phyloP scores from a whole-genome alignment of 2,888 invertebrate genomes.

The Metopia argyrocephala region DNA sequence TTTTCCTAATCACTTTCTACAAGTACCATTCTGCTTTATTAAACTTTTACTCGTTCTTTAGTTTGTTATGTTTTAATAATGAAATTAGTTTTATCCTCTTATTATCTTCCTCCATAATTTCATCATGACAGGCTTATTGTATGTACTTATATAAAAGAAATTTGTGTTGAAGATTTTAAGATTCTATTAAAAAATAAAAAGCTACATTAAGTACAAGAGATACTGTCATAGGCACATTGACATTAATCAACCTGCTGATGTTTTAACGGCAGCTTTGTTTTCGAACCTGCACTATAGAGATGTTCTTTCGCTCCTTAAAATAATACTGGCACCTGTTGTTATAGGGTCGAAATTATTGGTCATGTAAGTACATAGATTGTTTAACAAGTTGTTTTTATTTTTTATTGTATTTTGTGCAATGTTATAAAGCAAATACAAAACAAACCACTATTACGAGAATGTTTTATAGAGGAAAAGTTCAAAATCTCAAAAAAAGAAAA shows the following conservation, averaged over 20 bases:
- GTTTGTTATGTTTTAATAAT: too few relatives aligned
- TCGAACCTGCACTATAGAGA: too few relatives aligned
- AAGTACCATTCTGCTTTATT: too few relatives aligned
- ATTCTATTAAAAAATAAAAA: neutral
- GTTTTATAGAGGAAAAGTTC: conserved; percentile 4
- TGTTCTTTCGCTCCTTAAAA: neutral
- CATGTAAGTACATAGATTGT: too few relatives aligned
- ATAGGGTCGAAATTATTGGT: too few relatives aligned
- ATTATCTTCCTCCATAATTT: conserved; percentile 12
- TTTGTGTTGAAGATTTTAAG: neutral
- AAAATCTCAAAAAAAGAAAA: conserved; percentile 7
- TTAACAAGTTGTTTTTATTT: neutral
- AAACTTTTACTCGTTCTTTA: too few relatives aligned
- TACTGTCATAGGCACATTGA: conserved; percentile 34
- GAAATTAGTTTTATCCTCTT: too few relatives aligned
- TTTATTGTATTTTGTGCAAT: neutral
- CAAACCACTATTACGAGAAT: neutral
- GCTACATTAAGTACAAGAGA: neutral
- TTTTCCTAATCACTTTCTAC: too few relatives aligned
- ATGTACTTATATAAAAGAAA: too few relatives aligned
- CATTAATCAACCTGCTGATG: conserved; percentile 33
- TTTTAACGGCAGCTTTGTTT: neutral
- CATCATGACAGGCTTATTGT: neutral
- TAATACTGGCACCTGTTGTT: neutral
- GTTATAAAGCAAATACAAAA: neutral